Base-by-base conservation (phyloP, 2,888 invertebrate species). In the Teinopalpus imperialis region DNA sequence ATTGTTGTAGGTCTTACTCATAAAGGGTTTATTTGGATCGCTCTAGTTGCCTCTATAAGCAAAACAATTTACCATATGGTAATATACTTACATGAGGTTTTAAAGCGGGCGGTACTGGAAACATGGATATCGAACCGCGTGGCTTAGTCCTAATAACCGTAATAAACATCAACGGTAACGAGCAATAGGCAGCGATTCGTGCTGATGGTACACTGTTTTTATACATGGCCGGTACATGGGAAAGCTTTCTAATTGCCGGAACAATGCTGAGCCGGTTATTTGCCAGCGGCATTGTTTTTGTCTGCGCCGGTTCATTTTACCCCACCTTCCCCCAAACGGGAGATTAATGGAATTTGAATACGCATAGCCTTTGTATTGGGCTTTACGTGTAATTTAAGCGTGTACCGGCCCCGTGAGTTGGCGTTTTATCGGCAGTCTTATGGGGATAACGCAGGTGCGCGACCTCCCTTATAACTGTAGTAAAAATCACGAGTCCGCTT, bases 211-310 rank as follows among this genome's bases (percentile, higher is more conserved):
- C 86, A 81, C 76, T 86, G 87, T 88, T 88, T 87, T 87, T 87
- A 88, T 86, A 87, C 87, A 83, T 83, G 85, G 69, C 81, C 81
- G 79, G 82, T 87, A 87, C 87, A 87, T 83, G 87, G 87, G 85
- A 89, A 89, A 88, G 86, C 89, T 88, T 87, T 88, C 89, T 89
- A 88, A 88, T 88, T 89, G 89, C 85, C 86, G 87, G 85, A 87
- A 88, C 88, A 89, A 88, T 87, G 86, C 86, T 82, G 86, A 86
- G 83, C 87, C 80, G 85, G 87, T 86, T 87, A 86, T 88, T 83
- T 81, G 87, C 87, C 83, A 77, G 76, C 81, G 86, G 85, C 87
- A 87, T 88, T 88, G 87, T 88, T 88, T 88, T 88, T 86, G 87
- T 86, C 87, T 86, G 79, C 69, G 78, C 81, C 75, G 85, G 87